These are phyloP conservation scores for Tapirus terrestris DNA, from an alignment of 2,113 vertebrate species.

Conservation along the genomic window DNA sequence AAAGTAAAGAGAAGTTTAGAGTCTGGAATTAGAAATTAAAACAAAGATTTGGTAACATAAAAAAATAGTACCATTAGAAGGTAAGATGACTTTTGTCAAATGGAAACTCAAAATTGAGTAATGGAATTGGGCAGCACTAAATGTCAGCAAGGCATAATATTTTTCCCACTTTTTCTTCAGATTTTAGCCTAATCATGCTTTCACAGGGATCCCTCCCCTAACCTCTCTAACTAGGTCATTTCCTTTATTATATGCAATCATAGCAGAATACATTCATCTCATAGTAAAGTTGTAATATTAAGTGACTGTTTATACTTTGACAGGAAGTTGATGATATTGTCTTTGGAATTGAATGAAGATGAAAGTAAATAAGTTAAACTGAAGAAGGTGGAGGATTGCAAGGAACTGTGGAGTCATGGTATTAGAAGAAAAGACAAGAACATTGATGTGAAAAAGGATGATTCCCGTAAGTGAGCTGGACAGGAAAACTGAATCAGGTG, in stretches of 20 bases:
- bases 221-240: not conserved
- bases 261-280: not conserved
- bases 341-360: conserved; percentile 3
- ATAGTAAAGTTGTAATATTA: not conserved
- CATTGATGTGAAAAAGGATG: not conserved
- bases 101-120: not conserved
- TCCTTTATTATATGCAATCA: not conserved
- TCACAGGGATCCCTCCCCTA: not conserved
- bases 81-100: not conserved
- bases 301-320: conserved; percentile 10
- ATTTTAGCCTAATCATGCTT: conserved; percentile 3
- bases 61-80: not conserved
- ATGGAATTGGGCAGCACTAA: not conserved
- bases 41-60: not conserved
- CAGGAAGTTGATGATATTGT: not conserved
- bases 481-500: not conserved
- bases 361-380: not conserved
- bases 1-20: not conserved
- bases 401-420: not conserved
- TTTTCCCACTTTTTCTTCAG: not conserved
- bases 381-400: not conserved
- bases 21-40: not conserved
- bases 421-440: conserved; percentile 38
- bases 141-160: not conserved
- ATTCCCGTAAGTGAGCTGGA: not conserved